phyloP scores from a whole-genome alignment of 2,888 invertebrate genomes.

The Cosmorhoe ocellata region DNA sequence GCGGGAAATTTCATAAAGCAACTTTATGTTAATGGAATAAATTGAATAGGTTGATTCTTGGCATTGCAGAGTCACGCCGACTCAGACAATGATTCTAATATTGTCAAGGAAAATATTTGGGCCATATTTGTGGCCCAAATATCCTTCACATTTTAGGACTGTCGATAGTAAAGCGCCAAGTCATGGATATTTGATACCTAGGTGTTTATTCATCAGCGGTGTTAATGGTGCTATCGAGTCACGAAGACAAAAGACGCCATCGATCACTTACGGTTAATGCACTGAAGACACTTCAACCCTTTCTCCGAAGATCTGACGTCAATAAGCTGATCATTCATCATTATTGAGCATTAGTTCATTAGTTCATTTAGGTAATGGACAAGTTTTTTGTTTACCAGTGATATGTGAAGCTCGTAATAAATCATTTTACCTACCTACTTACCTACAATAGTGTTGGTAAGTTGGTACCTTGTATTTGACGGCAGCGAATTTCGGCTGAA shows the following conservation, averaged over 20 bases:
- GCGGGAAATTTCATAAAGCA: slow-evolving; percentile 63
- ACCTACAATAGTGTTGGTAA: too few species aligned
- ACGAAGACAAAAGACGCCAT: slow-evolving; percentile 54
- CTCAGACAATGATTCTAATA: slow-evolving; percentile 20
- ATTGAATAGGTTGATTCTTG: slow-evolving; percentile 60
- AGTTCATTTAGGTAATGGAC: slow-evolving; percentile 20
- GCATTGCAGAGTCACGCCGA: slow-evolving; percentile 47
- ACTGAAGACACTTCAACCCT: slow-evolving; percentile 65
- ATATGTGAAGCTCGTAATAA: too few species aligned
- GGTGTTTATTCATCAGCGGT: slow-evolving; percentile 27
- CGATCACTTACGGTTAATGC: slow-evolving; percentile 73
- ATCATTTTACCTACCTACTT: too few species aligned
- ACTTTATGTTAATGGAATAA: slow-evolving; percentile 69
- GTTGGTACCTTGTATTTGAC: slow-evolving; percentile 30
- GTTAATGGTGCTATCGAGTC: slow-evolving; percentile 61
- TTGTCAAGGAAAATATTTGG: background rate
- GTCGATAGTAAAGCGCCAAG: slow-evolving; percentile 5
- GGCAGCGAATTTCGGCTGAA: slow-evolving; percentile 43
- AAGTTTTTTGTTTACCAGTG: slow-evolving; percentile 7
- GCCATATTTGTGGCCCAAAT: too few species aligned
- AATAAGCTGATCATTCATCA: slow-evolving; percentile 50
- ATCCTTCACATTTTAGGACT: background rate
- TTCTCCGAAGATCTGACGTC: slow-evolving; percentile 48
- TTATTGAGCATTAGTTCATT: slow-evolving; percentile 36
- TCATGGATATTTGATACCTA: slow-evolving; percentile 4